A percentile compares a stretch with the other conserved stretches of the same genome.
Conservation (phyloP, 2,797 vertebrate genomes). For the Macrochelys suwanniensis region DNA sequence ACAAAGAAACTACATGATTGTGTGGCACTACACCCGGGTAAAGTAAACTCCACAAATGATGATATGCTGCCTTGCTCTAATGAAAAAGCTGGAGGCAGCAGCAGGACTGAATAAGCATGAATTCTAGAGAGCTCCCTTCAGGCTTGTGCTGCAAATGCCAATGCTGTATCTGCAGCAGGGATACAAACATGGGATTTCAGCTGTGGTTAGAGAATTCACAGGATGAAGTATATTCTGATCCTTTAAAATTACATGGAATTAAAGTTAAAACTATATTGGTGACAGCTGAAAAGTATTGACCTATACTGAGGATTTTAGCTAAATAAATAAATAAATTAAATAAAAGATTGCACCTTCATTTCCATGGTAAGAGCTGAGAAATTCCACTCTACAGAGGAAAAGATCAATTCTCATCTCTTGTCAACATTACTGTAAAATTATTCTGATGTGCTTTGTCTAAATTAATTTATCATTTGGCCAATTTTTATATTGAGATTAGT, state of each 20-base stretch:
- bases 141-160: slow-evolving; percentile 35
- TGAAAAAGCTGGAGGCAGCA: slow-evolving; percentile 29
- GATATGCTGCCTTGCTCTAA: slow-evolving; percentile 41
- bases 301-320: background rate
- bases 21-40: background rate
- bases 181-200: slow-evolving; percentile 2
- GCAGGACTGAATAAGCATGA: background rate
- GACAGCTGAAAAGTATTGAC: background rate
- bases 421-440: slow-evolving; percentile 1
- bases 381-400: background rate
- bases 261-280: slow-evolving; percentile 46
- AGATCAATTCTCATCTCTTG: slow-evolving; percentile 1
- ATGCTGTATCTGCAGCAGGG: background rate
- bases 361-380: accelerated
- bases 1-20: background rate
- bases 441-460: background rate
- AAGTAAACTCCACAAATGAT: background rate
- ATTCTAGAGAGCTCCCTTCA: slow-evolving; percentile 4
- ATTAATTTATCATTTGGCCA: background rate
- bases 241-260: slow-evolving; percentile 22
- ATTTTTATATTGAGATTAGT: background rate
- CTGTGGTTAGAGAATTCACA: slow-evolving; percentile 9
- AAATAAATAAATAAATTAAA: background rate
- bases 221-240: slow-evolving; percentile 21
- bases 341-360: background rate